A percentile compares a stretch with the other conserved stretches of the same genome.
These are phyloP conservation scores for Teleogryllus occipitalis DNA, from an alignment of 1,140 invertebrate species.

Conservation along the genomic window DNA sequence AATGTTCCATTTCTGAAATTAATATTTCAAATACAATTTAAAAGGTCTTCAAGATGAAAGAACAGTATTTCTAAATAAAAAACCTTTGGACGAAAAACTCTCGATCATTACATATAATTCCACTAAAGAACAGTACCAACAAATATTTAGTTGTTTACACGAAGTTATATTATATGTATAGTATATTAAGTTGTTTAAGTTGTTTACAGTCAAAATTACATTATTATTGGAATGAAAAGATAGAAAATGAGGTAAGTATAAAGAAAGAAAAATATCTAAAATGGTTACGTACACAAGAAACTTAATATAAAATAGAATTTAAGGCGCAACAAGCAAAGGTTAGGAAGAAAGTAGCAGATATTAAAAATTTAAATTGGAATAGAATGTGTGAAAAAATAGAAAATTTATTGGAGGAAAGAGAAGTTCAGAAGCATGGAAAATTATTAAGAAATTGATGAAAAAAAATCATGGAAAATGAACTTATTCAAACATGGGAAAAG, in stretches of 20 bases:
- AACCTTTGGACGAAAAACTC: background rate
- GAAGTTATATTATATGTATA: background rate
- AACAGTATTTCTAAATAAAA: background rate
- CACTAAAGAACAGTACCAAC: background rate
- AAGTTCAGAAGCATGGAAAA: background rate
- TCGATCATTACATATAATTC: background rate
- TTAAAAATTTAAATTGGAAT: background rate
- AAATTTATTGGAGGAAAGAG: background rate
- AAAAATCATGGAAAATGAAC: background rate
- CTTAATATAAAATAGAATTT: background rate
- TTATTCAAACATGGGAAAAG: background rate
- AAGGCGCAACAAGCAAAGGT: background rate
- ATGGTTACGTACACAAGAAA: background rate
- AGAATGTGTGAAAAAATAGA: background rate
- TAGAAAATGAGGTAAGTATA: background rate
- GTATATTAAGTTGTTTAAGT: no score
- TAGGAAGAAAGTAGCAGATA: background rate
- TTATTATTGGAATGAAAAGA: background rate
- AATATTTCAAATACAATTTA: background rate
- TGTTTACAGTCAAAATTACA: background rate
- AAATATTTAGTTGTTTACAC: background rate
- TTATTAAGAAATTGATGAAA: background rate
- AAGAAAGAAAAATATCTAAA: constrained; percentile 3
- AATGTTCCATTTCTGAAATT: background rate
- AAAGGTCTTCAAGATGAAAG: background rate